Conservation (phyloP, 2,113 vertebrate genomes). For the Anhinga anhinga region DNA sequence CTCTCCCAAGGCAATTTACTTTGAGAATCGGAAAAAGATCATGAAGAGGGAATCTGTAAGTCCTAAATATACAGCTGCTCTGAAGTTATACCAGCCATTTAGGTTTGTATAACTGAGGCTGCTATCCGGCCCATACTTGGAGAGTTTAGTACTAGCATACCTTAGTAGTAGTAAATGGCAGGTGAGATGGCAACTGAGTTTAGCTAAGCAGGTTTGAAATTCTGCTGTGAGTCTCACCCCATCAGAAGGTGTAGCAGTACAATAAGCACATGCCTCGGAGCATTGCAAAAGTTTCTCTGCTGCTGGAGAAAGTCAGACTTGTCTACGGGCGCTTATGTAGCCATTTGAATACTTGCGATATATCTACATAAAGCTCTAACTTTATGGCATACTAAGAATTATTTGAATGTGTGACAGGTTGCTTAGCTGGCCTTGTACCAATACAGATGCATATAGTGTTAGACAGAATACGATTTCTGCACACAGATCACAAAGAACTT, state of each 20-base stretch:
- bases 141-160: neutral
- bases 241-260: neutral
- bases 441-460: neutral
- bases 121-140: neutral
- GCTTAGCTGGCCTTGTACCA: neutral
- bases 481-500: neutral
- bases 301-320: neutral
- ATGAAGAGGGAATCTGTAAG: neutral
- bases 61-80: neutral
- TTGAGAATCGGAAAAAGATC: neutral
- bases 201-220: neutral
- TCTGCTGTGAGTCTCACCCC: neutral
- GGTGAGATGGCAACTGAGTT: neutral
- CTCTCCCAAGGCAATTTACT: neutral
- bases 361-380: neutral
- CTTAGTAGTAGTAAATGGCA: neutral
- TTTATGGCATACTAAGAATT: neutral
- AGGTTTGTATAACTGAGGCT: neutral
- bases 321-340: neutral
- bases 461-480: neutral
- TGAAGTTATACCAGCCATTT: neutral
- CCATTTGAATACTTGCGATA: neutral
- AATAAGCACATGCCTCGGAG: neutral
- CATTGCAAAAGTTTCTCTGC: neutral
- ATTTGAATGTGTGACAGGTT: neutral